phyloP scores from a whole-genome alignment of 2,888 invertebrate species.

The Microplitis deprimator region DNA sequence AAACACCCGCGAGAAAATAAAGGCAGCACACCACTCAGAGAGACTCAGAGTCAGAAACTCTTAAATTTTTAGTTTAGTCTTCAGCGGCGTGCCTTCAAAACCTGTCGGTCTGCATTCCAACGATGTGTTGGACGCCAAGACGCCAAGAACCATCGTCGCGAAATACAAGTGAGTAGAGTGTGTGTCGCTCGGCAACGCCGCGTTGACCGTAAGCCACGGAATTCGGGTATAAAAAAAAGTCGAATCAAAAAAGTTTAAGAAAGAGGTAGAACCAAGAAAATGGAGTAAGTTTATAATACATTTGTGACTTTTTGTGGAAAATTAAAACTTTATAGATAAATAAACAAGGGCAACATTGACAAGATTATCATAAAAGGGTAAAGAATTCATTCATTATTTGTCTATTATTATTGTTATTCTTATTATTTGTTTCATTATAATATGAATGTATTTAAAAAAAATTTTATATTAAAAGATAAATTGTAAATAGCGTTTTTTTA shows the following conservation, averaged over 20 bases:
- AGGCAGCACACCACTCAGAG: conserved; percentile 33
- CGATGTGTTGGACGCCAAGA: conserved; percentile 61
- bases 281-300: conserved; percentile 1
- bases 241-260: conserved; percentile 10
- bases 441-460: too few relatives aligned
- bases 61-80: conserved; percentile 2
- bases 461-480: background rate
- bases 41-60: background rate
- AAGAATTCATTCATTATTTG: conserved; percentile 38
- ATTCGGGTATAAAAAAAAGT: conserved; percentile 21
- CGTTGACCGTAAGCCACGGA: conserved; percentile 31
- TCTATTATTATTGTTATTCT: background rate
- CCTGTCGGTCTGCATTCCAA: conserved; percentile 71
- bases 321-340: background rate
- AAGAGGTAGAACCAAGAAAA: conserved; percentile 26
- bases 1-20: conserved; percentile 29
- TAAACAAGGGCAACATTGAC: conserved; percentile 27
- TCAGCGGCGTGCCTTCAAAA: conserved; percentile 51
- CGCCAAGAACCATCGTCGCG: conserved; percentile 58
- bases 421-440: background rate
- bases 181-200: conserved; percentile 30
- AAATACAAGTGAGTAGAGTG: conserved; percentile 39
- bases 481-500: background rate
- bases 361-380: conserved; percentile 55
- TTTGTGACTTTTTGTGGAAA: conserved; percentile 20